phyloP scores from a whole-genome alignment of 2,888 invertebrate genomes.

The Rhingia rostrata region DNA sequence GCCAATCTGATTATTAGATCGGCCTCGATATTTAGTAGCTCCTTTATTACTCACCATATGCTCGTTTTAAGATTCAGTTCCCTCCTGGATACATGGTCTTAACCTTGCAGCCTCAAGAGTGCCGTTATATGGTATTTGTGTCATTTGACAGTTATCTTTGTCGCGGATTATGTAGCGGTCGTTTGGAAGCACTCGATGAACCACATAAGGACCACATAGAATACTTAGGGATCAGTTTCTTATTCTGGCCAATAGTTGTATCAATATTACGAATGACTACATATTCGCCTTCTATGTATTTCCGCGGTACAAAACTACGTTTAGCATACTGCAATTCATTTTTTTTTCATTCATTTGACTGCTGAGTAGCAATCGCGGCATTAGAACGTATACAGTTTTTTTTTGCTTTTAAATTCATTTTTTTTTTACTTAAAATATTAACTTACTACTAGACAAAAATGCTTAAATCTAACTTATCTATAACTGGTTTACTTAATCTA shows the following conservation, averaged over 20 bases:
- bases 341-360: not conserved
- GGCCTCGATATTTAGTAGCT: too few species aligned
- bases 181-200: constrained; percentile 41
- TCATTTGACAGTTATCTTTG: constrained; percentile 41
- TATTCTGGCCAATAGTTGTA: constrained; percentile 22
- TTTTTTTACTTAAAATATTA: too few species aligned
- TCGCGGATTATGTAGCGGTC: constrained; percentile 39
- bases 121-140: constrained; percentile 28
- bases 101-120: constrained; percentile 15
- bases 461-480: too few species aligned
- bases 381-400: not conserved
- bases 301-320: constrained; percentile 12
- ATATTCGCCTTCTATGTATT: constrained; percentile 30
- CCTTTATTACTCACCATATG: too few species aligned
- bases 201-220: constrained; percentile 29
- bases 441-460: too few species aligned
- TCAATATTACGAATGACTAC: constrained; percentile 22
- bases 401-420: too few species aligned
- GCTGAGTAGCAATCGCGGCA: not conserved
- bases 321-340: constrained; percentile 22
- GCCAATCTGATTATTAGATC: too few species aligned
- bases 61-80: too few species aligned
- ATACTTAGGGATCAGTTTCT: constrained; percentile 35
- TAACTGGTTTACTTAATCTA: too few species aligned
- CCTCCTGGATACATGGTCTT: constrained; percentile 12